Conservation (phyloP, 2,113 vertebrate species). For the Cricetomys ansorgei region DNA sequence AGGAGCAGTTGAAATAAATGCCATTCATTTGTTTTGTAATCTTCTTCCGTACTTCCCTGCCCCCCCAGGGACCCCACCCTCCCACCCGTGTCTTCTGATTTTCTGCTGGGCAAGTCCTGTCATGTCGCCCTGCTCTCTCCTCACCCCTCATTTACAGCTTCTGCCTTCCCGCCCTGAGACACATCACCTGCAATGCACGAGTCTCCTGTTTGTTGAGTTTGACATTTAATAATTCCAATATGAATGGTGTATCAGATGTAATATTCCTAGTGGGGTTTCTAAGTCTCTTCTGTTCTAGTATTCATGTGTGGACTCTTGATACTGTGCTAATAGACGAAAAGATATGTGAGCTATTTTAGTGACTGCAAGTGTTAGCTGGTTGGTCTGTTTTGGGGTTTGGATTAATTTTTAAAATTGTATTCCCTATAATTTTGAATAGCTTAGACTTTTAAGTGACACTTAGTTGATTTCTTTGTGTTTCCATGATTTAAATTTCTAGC, state of each 20-base stretch:
- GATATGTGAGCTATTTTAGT: background rate
- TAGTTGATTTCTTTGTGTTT: background rate
- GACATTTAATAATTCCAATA: background rate
- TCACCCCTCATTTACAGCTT: background rate
- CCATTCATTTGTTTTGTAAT: background rate
- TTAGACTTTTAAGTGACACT: background rate
- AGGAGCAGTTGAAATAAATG: constrained; percentile 1
- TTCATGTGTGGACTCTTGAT: background rate
- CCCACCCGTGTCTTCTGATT: background rate
- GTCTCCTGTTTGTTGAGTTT: background rate
- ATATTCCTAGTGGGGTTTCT: background rate
- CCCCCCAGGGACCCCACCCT: background rate
- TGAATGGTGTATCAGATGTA: background rate
- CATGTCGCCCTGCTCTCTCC: background rate
- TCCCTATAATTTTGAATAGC: background rate
- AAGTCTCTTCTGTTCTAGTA: background rate
- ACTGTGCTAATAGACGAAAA: background rate
- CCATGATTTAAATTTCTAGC: background rate
- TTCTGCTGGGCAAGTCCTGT: background rate
- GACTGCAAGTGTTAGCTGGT: background rate
- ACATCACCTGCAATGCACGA: background rate
- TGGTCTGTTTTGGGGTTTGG: background rate
- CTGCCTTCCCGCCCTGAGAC: background rate
- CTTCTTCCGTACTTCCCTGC: background rate
- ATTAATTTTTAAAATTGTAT: constrained; percentile 27